Evolutionary conservation across 2,797 vertebrate genomes (phyloP).

Genomic region (Typhlichthys eigenmanni): DNA sequence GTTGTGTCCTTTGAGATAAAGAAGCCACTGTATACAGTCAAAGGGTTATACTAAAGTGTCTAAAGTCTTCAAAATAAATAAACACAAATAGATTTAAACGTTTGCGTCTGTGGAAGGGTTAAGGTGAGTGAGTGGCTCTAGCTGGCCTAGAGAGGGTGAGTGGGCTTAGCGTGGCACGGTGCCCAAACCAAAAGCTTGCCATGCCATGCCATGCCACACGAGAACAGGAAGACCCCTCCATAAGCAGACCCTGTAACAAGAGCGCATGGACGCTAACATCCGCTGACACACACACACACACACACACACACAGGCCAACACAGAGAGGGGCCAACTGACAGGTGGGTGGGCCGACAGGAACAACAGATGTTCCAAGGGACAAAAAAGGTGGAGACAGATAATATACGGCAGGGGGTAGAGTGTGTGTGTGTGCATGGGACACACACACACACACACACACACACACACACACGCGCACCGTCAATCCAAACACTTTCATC

Average conservation of each 20-base stretch:
- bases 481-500: slow-evolving; percentile 18
- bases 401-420: background rate
- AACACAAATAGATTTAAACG: background rate
- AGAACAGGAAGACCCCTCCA: slow-evolving; percentile 40
- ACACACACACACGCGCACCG: background rate
- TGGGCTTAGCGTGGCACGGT: slow-evolving; percentile 60
- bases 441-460: background rate
- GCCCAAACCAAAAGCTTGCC: slow-evolving; percentile 39
- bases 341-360: background rate
- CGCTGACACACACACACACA: background rate
- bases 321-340: background rate
- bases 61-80: background rate
- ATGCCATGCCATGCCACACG: slow-evolving; percentile 48
- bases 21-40: no score
- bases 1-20: no score
- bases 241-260: slow-evolving; percentile 36
- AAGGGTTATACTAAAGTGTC: no score
- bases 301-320: slow-evolving; percentile 11
- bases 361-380: background rate
- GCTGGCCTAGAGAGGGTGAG: slow-evolving; percentile 59
- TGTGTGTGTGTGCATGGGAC: no score
- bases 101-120: slow-evolving; percentile 42
- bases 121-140: slow-evolving; percentile 50
- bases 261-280: slow-evolving; percentile 11
- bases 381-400: background rate